Evolutionary conservation across 2,797 vertebrate genomes (phyloP).

Genomic region (Eulemur albifrons): DNA sequence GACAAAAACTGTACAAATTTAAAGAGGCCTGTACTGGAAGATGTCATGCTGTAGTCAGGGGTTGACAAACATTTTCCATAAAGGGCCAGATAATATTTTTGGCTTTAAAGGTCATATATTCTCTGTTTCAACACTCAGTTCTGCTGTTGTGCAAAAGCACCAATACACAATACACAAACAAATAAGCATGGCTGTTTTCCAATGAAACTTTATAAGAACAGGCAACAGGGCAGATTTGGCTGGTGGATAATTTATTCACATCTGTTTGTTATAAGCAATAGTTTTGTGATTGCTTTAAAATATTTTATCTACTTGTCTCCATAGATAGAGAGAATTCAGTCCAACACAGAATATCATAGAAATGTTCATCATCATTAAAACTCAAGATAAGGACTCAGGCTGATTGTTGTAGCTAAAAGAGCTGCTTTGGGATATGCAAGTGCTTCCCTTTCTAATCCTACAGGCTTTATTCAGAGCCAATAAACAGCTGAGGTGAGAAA

Average conservation of each 20-base stretch:
- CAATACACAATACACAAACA: not conserved
- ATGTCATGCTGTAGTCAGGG: not conserved
- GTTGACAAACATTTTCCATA: not conserved
- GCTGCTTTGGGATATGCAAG: not conserved
- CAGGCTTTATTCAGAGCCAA: conserved; percentile 26
- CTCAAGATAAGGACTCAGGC: not conserved
- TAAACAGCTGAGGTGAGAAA: conserved; percentile 25
- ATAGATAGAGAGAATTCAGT: not conserved
- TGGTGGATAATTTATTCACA: not conserved
- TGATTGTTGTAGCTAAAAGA: not conserved
- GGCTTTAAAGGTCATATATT: not conserved
- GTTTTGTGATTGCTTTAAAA: not conserved
- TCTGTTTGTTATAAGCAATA: not conserved
- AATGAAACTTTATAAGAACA: conserved; percentile 7
- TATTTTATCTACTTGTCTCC: not conserved
- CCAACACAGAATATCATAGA: not conserved
- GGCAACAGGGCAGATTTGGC: not conserved
- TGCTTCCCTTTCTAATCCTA: conserved; percentile 11
- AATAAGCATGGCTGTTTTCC: not conserved
- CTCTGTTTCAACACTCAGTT: not conserved
- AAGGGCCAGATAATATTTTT: not conserved
- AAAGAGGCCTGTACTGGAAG: not conserved
- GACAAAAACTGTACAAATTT: not conserved
- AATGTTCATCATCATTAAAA: not conserved
- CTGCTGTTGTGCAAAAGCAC: not conserved